Evolutionary conservation across 2,888 invertebrate genomes (phyloP).

Genomic region (Rhamphomyia laevipes): DNA sequence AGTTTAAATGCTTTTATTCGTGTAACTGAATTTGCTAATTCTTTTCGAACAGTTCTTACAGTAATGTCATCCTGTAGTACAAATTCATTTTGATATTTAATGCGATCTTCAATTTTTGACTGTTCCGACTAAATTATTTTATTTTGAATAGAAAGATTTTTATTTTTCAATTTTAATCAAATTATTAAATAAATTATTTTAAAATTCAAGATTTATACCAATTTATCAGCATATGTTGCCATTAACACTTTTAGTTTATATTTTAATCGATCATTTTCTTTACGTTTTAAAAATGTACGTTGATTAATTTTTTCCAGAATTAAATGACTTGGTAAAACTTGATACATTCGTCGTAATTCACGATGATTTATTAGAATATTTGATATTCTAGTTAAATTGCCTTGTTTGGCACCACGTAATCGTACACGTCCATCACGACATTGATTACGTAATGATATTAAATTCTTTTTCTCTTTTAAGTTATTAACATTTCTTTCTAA

Average conservation of each 20-base stretch:
- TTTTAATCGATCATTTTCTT: slow-evolving; percentile 31
- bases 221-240: slow-evolving; percentile 21
- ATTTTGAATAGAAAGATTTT: no score
- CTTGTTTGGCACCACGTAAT: slow-evolving; percentile 25
- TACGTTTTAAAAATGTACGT: slow-evolving; percentile 32
- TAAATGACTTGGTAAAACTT: slow-evolving; percentile 29
- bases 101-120: slow-evolving; percentile 27
- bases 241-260: slow-evolving; percentile 23
- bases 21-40: slow-evolving; percentile 31
- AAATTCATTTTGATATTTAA: slow-evolving; percentile 30
- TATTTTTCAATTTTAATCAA: no score
- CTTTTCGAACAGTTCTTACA: slow-evolving; percentile 24
- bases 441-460: slow-evolving; percentile 13
- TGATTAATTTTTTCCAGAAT: slow-evolving; percentile 34
- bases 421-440: slow-evolving; percentile 29
- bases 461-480: neutral
- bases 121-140: slow-evolving; percentile 27
- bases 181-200: neutral
- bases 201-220: slow-evolving; percentile 19
- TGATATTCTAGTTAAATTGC: slow-evolving; percentile 24
- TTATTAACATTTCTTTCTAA: neutral
- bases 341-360: slow-evolving; percentile 31
- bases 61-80: slow-evolving; percentile 27
- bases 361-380: slow-evolving; percentile 30
- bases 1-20: slow-evolving; percentile 31